Evolutionary conservation across 2,113 vertebrate genomes (phyloP), one percentile per base, ranked within the genome.

Genomic region (Delphinapterus leucas): DNA sequence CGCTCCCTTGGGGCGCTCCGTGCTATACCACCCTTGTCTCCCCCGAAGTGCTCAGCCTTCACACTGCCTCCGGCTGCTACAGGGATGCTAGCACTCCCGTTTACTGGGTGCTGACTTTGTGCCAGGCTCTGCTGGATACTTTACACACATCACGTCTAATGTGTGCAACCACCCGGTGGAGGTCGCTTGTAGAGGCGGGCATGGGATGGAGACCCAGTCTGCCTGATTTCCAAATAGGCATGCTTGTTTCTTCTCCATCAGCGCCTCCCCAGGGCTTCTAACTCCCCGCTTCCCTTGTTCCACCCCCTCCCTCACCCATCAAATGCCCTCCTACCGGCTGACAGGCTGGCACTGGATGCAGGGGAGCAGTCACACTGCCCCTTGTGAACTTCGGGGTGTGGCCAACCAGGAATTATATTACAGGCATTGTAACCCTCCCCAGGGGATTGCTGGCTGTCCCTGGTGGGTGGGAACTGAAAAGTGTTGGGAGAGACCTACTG

Each of bases 201-300:
- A 13, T 8, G 0, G 23, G 77, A 2, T 36, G 25, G 47, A 53
- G 23, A 21, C 7, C 26, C 26, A 26, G n/a, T 38, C 67, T 12
- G 13, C 38, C 87, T 73, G 61, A 6, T 13, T 82, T 61, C 53
- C 26, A n/a, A 11, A 4, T 0, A 0, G 15, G 1, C 21, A 8
- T 73, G 15, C 36, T 38, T 12, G 4, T 23, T 53, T 65, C 21
- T 25, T 53, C 58, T 74, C n/a, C 58, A 33, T 13, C 14, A n/a
- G 12, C 18, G 1, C 63, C 38, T 65, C 65, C 44, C 55, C 2
- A 1, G 26, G 31, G 36, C 74, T 83, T 84, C 93, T 65, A 14
- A 20, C 10, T 86, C 41, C 63, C 20, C 41, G 36, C 55, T 58
- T 49, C 25, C n/a, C 2, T 5, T 25, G 1, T 63, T 17, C 4